Evolutionary conservation across 2,888 invertebrate genomes (phyloP), one percentile per base, ranked within the genome.

Genomic region (Petrolisthes cinctipes): DNA sequence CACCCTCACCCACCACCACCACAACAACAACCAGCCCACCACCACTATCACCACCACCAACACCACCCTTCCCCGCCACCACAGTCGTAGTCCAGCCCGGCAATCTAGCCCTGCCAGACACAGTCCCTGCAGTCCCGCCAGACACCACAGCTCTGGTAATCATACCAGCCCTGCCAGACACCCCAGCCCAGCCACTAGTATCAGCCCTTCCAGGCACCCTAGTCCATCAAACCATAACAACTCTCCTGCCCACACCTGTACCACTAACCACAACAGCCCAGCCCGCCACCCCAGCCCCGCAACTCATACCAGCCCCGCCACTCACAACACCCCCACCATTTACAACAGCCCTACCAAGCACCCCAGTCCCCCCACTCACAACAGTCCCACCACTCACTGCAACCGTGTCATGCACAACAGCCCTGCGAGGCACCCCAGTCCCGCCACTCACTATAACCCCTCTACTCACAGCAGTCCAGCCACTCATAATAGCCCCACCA

Each of bases 1-100:
- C 37, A 37, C 37, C 37, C 37, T 37, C 85, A 73, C 61, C 66
- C 86, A 51, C 81, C 86, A 66, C 20, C 61, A 20, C 86, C 82
- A 54, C 53, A 23, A 68, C 37, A 53, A 4, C 75, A 56, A 56
- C 53, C 86, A 82, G 20, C 86, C 86, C 7, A 37, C 37, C 37
- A 37, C 37, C 37, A 37, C 37, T 37, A 37, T 37, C 37, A 37
- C 37, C 37, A 37, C 0, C 37, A 37, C 37, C 37, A 37, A 37
- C 37, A 37, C 37, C 37, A 37, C 37, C 37, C 37, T 37, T 37
- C 37, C 37, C 37, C 37, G 37, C 85, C 81, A 61, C 66, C 86
- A 51, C 81, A 82, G 66, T n/a, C 53, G 20, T 71, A 37, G 71
- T 7, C 75, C n/a, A 23, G 14, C 75, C 20, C 1, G 75, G 75